Percentiles rank a stretch among this genome's conserved stretches.
Conservation (phyloP, 1,140 invertebrate species). For the Pseudomyrmex cubaensis region DNA sequence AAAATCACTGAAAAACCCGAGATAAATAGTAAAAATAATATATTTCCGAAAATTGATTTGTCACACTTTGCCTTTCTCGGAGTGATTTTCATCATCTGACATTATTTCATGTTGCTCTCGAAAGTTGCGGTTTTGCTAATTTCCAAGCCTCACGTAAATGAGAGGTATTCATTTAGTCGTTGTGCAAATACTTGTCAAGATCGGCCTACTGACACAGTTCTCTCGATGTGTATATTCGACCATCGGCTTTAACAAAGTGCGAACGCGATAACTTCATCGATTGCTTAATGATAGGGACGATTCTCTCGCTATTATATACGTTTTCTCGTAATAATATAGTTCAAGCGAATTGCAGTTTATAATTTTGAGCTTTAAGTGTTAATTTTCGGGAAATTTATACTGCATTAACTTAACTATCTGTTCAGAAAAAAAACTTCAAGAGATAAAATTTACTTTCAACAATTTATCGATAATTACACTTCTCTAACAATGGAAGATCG, state of each 20-base stretch:
- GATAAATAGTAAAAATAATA: not conserved
- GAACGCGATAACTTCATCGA: constrained; percentile 20
- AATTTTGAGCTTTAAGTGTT: constrained; percentile 3
- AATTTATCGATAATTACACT: not conserved
- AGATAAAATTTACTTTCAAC: not conserved
- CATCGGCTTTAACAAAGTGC: constrained; percentile 18
- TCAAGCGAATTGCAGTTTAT: constrained; percentile 12
- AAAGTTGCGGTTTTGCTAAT: constrained; percentile 6
- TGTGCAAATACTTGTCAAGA: constrained; percentile 47
- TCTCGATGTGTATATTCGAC: not conserved
- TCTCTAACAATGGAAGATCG: constrained; percentile 12
- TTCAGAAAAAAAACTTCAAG: no score
- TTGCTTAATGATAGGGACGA: not conserved
- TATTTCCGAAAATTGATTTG: not conserved
- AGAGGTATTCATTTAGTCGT: not conserved
- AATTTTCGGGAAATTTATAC: not conserved
- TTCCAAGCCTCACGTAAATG: constrained; percentile 5
- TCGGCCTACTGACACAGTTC: constrained; percentile 60
- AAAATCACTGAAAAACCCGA: no score
- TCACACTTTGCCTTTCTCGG: not conserved
- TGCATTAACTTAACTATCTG: no score
- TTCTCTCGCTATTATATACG: not conserved
- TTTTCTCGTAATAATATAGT: constrained; percentile 11
- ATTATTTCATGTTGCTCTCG: not conserved
- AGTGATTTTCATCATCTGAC: not conserved